Percentiles rank a stretch among this genome's conserved stretches.
Conservation (phyloP, 2,888 invertebrate genomes). For the Tuberolachnus salignus region DNA sequence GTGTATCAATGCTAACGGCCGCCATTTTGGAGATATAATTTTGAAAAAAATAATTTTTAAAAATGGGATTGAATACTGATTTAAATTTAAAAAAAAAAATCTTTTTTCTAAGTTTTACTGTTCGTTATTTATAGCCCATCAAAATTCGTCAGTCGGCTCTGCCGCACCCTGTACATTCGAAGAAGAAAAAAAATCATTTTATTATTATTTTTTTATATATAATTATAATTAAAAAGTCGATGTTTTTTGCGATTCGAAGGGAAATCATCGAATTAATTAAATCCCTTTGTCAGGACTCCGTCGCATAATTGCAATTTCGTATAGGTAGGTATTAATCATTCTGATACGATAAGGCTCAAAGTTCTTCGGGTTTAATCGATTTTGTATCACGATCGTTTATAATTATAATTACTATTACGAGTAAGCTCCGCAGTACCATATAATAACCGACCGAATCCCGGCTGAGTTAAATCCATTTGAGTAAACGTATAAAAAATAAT, state of each 20-base stretch:
- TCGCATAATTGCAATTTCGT: neutral
- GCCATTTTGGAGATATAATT: too few species aligned
- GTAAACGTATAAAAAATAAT: neutral
- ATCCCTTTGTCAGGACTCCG: neutral
- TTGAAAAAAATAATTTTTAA: too few species aligned
- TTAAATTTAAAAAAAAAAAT: too few species aligned
- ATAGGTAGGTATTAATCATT: neutral
- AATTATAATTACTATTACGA: neutral
- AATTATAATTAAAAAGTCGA: too few species aligned
- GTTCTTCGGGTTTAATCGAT: slow-evolving; percentile 20
- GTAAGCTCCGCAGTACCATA: neutral
- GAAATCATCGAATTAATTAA: neutral
- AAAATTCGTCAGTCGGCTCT: too few species aligned
- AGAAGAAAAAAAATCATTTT: too few species aligned
- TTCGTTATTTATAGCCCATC: too few species aligned
- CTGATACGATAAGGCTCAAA: neutral
- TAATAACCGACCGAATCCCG: slow-evolving; percentile 3
- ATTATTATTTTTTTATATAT: too few species aligned
- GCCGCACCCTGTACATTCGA: too few species aligned
- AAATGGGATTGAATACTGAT: too few species aligned
- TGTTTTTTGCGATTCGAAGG: neutral
- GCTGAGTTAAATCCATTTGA: slow-evolving; percentile 1
- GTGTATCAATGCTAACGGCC: too few species aligned
- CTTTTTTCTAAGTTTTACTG: too few species aligned
- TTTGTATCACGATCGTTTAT: neutral